Conservation (phyloP, 1,140 invertebrate species). For the Periplaneta americana region DNA sequence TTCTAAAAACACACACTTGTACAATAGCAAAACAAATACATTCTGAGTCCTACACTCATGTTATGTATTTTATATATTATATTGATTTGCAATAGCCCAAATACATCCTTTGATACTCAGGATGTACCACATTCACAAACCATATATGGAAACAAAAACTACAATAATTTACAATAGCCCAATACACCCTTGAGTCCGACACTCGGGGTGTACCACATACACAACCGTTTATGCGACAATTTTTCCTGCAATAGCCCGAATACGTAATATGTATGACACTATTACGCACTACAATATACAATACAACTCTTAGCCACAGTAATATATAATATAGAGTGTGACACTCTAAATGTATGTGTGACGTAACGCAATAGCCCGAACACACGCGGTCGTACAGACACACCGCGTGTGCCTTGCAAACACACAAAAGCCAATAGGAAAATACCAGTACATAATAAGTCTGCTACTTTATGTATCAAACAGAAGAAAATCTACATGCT, state of each 20-base stretch:
- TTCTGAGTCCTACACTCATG: constrained; percentile 18
- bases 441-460: constrained; percentile 3
- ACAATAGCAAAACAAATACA: constrained; percentile 14
- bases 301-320: background rate
- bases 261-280: background rate
- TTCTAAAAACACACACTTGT: background rate
- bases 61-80: constrained; percentile 14
- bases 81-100: constrained; percentile 21
- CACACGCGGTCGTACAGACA: background rate
- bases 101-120: constrained; percentile 13
- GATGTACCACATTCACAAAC: constrained; percentile 15
- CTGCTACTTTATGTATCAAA: constrained; percentile 4
- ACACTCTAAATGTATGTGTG: background rate
- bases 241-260: constrained; percentile 10
- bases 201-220: constrained; percentile 9
- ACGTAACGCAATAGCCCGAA: constrained; percentile 7
- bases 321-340: constrained; percentile 6
- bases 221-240: constrained; percentile 3
- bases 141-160: background rate
- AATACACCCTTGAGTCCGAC: constrained; percentile 13
- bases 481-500: constrained; percentile 3
- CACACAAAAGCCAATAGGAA: constrained; percentile 6
- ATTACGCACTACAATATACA: background rate
- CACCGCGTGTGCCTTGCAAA: constrained; percentile 3
- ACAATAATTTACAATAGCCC: constrained; percentile 13